Percentiles rank a stretch among this genome's conserved stretches.
These are phyloP conservation scores for Porites evermanni DNA, from an alignment of 92 coral and sea anemone species.

Conservation along the genomic window DNA sequence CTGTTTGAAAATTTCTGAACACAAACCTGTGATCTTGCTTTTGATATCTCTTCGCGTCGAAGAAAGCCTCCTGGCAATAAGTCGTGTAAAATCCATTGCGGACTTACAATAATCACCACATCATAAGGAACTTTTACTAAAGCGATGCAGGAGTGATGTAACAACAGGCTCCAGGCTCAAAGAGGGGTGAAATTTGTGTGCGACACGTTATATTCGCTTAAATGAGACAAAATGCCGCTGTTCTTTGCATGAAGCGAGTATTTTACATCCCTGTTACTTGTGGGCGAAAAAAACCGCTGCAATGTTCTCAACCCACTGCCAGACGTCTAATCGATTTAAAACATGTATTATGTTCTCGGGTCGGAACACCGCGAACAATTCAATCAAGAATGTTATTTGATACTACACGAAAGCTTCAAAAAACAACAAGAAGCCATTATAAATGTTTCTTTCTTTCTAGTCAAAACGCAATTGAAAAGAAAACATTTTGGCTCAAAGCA, in stretches of 20 bases:
- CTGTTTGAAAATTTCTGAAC: neutral
- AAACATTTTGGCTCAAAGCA: conserved; percentile 13
- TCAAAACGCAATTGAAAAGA: conserved; percentile 24
- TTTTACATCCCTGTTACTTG: neutral
- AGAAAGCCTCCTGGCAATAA: conserved; percentile 25
- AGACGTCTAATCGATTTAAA: neutral
- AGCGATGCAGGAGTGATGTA: too few species aligned
- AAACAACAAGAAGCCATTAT: conserved; percentile 16
- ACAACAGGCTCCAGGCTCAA: neutral
- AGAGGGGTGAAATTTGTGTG: neutral
- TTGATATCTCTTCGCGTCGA: conserved; percentile 36
- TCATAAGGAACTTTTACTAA: neutral
- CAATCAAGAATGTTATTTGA: conserved; percentile 39
- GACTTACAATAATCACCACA: neutral
- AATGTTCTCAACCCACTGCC: conserved; percentile 1
- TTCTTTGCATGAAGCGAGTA: neutral
- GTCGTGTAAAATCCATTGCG: conserved; percentile 11
- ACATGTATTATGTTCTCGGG: conserved; percentile 18
- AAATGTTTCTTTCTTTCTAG: conserved; percentile 29
- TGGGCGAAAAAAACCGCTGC: neutral
- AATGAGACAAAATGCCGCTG: conserved; percentile 7
- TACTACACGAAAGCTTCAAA: neutral
- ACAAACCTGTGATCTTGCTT: conserved; percentile 53
- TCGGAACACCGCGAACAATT: conserved; percentile 29
- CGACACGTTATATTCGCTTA: conserved; percentile 21